Percentiles rank a stretch among this genome's conserved stretches.
phyloP scores from a whole-genome alignment of 2,113 vertebrate species.

The Notechis scutatus region DNA sequence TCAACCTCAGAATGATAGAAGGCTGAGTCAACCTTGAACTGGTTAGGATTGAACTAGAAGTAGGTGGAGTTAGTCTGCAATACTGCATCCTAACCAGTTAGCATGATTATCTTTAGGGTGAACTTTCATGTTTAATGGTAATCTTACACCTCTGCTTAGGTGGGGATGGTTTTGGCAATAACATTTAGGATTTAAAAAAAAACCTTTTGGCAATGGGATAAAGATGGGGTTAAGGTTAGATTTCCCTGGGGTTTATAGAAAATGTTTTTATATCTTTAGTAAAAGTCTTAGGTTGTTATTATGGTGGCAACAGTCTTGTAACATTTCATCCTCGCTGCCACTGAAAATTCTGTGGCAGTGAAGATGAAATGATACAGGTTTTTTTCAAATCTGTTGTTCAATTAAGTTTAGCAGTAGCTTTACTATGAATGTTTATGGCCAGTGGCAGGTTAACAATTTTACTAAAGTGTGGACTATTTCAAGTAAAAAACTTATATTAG shows the following conservation, averaged over 20 bases:
- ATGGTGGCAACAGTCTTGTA: neutral
- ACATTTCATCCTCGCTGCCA: neutral
- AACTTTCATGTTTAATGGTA: neutral
- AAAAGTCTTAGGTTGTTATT: neutral
- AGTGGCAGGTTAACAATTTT: neutral
- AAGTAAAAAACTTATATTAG: neutral
- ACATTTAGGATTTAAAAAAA: conserved; percentile 8
- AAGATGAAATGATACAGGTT: neutral
- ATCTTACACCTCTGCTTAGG: neutral
- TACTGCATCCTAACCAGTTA: neutral
- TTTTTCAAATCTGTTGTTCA: neutral
- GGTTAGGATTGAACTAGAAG: neutral
- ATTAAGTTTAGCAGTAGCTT: neutral
- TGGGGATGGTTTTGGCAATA: neutral
- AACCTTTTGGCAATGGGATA: conserved; percentile 32
- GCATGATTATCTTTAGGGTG: neutral
- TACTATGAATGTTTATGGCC: neutral
- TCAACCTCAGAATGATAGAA: neutral
- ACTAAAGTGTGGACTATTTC: neutral
- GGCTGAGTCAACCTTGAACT: neutral
- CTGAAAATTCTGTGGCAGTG: neutral
- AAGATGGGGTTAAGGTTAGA: neutral
- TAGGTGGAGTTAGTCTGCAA: neutral
- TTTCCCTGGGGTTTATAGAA: neutral
- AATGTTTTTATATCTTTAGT: neutral